Evolutionary conservation across 2,888 invertebrate species (phyloP), one percentile per base, ranked within the genome.

Genomic region (Stramonita haemastoma): DNA sequence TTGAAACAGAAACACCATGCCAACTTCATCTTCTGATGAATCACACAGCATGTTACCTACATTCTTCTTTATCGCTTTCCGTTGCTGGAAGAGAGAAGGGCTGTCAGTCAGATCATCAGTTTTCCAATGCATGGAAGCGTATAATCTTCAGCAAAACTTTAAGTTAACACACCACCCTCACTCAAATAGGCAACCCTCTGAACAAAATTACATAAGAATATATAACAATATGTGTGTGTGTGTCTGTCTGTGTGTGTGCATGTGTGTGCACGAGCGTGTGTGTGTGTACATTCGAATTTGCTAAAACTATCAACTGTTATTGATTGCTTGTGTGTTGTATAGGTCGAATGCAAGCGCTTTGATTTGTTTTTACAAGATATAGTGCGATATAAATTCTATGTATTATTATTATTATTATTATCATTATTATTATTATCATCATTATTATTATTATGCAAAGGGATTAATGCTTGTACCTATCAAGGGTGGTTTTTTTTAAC

Each of bases 21-120:
- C 22, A 83, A 83, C 0, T 15, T 26, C 22, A 77, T 13, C 46
- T 57, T 46, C 57, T 87, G 46, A n/a, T 57, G 8, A 17, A 17
- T 87, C 87, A 56, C 77, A 77, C 34, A 83, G 36, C n/a, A n/a
- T n/a, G 36, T 73, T 87, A 87, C 87, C 87, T 56, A 87, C 87
- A 79, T 77, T 79, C 26, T 77, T 87, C 79, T 87, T 73, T 79
- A 87, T 46, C 79, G 46, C 46, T 77, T 77, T 87, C 46, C 77
- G 70, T 87, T 87, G 87, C 87, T 87, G 87, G 56, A 87, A 87
- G 56, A 87, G 56, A 29, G n/a, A 73, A 73, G 26, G 77, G 32
- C 77, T 15, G 34, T 26, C 77, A 26, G 77, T 79, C 11, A 79
- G 19, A 5, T 46, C 46, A 46, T 46, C 46, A 46, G 46, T 46